Conservation (phyloP, 2,113 vertebrate species). For the Sinocyclocheilus grahami region DNA sequence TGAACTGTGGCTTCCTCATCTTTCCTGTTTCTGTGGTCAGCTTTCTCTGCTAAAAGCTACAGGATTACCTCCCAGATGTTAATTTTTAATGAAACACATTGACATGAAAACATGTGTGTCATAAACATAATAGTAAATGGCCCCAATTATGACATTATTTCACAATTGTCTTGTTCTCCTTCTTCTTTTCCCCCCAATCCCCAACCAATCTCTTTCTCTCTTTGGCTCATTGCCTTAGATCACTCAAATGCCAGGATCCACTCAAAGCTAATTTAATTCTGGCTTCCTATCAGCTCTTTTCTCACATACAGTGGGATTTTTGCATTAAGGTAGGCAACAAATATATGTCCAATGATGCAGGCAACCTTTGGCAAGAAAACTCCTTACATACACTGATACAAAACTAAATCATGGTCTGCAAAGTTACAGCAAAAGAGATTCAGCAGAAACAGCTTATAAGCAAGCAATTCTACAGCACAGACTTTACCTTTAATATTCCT, state of each 20-base stretch:
- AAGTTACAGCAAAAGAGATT: neutral
- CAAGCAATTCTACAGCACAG: neutral
- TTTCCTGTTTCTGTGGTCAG: neutral
- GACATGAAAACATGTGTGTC: neutral
- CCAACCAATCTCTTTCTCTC: neutral
- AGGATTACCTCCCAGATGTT: neutral
- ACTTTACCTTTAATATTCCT: neutral
- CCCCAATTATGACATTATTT: neutral
- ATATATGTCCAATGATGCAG: neutral
- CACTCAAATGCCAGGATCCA: conserved; percentile 45
- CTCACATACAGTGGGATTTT: conserved; percentile 40
- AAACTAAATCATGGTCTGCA: conserved; percentile 16
- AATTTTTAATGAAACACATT: neutral
- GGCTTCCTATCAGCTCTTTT: conserved; percentile 36
- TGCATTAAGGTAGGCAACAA: conserved; percentile 41
- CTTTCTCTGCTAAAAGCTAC: neutral
- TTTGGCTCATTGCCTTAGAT: conserved; percentile 35
- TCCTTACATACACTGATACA: neutral
- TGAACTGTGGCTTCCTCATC: neutral
- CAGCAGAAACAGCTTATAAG: neutral
- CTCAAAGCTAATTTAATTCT: conserved; percentile 53
- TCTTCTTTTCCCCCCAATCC: neutral
- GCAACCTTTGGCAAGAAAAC: conserved; percentile 22
- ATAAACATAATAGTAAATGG: neutral
- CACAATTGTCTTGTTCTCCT: neutral